Evolutionary conservation across 2,113 vertebrate species (phyloP).

Genomic region (Panthera tigris): DNA sequence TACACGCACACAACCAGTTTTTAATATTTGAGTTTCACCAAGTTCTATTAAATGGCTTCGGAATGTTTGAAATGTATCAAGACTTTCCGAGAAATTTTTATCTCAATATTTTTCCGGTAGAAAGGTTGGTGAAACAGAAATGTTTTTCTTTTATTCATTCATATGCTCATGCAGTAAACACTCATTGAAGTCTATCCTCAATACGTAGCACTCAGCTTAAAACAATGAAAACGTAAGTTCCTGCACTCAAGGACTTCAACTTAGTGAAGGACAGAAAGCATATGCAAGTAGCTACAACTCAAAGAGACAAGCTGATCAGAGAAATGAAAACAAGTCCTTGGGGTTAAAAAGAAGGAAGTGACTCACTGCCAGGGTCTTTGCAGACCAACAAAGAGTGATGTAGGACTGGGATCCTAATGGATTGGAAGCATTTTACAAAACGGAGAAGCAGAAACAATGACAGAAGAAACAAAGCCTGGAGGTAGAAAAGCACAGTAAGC

Average conservation of each 20-base stretch:
- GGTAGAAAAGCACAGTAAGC: neutral
- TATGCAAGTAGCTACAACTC: neutral
- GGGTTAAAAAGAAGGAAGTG: neutral
- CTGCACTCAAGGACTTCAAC: neutral
- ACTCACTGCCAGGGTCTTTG: neutral
- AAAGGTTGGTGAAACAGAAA: neutral
- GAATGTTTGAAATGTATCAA: conserved; percentile 42
- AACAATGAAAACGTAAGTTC: neutral
- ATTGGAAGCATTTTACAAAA: neutral
- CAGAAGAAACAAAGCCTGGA: neutral
- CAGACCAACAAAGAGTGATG: neutral
- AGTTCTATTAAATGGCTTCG: neutral
- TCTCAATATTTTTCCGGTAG: neutral
- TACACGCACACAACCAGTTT: neutral
- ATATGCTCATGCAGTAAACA: neutral
- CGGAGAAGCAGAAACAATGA: neutral
- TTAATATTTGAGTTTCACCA: neutral
- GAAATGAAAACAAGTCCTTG: neutral
- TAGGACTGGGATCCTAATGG: neutral
- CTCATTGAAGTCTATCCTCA: neutral
- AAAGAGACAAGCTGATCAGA: neutral
- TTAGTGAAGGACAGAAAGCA: neutral
- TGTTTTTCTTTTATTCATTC: neutral
- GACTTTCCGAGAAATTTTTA: neutral
- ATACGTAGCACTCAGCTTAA: neutral